A percentile compares a stretch with the other conserved stretches of the same genome.
Conservation (phyloP, 2,113 vertebrate genomes). For the Albula goreensis region DNA sequence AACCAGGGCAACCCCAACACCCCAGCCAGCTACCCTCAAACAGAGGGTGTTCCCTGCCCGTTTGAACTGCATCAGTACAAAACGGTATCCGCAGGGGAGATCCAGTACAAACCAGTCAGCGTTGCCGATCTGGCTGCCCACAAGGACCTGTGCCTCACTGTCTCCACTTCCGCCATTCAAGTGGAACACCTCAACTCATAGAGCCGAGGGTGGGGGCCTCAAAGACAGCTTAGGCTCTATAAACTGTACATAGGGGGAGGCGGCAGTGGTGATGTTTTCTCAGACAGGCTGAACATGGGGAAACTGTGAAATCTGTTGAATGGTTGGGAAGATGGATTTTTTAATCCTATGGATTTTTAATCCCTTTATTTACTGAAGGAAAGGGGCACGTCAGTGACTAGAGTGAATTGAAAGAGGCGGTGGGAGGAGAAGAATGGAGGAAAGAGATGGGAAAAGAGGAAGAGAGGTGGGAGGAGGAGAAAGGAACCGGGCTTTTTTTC, state of each 20-base stretch:
- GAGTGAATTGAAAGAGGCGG: not conserved
- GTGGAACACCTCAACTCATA: slow-evolving; percentile 79
- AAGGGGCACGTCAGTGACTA: not conserved
- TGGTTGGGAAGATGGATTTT: slow-evolving; percentile 7
- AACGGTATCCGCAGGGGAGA: slow-evolving; percentile 76
- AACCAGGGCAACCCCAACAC: slow-evolving; percentile 75
- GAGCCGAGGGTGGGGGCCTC: slow-evolving; percentile 30
- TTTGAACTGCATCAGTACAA: slow-evolving; percentile 98
- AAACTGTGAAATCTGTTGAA: not conserved
- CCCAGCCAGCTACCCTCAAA: slow-evolving; percentile 68
- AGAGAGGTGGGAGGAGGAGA: slow-evolving; percentile 9
- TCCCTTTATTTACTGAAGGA: not conserved
- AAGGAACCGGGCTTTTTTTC: slow-evolving; percentile 1
- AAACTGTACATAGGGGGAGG: not conserved
- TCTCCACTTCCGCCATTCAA: slow-evolving; percentile 86
- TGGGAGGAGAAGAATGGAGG: not conserved
- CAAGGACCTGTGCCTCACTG: slow-evolving; percentile 97
- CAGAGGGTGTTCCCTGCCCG: slow-evolving; percentile 75
- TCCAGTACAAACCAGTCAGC: slow-evolving; percentile 76
- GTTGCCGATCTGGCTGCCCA: slow-evolving; percentile 78
- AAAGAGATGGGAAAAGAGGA: slow-evolving; percentile 11
- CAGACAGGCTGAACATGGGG: not conserved
- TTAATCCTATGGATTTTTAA: not conserved
- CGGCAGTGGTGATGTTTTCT: not conserved
- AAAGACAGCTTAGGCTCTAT: not conserved